phyloP scores from a whole-genome alignment of 2,888 invertebrate species.

The Salpingus planirostris region DNA sequence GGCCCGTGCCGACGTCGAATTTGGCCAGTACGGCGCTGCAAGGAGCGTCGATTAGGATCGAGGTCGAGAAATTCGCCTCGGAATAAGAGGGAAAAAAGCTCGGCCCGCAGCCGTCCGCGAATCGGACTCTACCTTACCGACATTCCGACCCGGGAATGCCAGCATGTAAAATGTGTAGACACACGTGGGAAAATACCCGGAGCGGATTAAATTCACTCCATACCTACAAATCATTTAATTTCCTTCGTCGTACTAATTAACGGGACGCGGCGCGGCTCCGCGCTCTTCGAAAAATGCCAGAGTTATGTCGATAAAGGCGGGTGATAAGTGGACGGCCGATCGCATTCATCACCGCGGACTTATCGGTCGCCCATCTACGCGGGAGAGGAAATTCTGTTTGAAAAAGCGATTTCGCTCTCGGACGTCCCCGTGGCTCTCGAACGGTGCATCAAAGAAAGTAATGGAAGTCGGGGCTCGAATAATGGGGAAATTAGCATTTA shows the following conservation, averaged over 20 bases:
- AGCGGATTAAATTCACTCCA: slow-evolving; percentile 25
- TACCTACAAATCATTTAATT: slow-evolving; percentile 22
- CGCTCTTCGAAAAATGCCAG: slow-evolving; percentile 14
- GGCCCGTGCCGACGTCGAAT: not conserved
- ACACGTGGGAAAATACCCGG: slow-evolving; percentile 28
- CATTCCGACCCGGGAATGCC: slow-evolving; percentile 32
- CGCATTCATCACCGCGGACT: slow-evolving; percentile 12
- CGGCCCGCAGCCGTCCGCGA: not conserved
- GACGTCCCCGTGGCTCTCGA: too few relatives aligned
- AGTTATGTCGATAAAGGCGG: slow-evolving; percentile 16
- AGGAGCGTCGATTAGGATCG: too few relatives aligned
- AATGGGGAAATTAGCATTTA: too few relatives aligned
- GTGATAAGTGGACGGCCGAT: slow-evolving; percentile 8
- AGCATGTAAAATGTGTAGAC: slow-evolving; percentile 25
- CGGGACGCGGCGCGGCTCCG: slow-evolving; percentile 3
- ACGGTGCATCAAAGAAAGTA: too few relatives aligned
- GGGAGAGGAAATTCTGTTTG: too few relatives aligned
- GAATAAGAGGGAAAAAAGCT: not conserved
- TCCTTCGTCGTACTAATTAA: slow-evolving; percentile 22
- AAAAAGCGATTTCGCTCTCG: too few relatives aligned
- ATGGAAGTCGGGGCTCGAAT: too few relatives aligned
- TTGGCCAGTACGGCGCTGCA: too few relatives aligned
- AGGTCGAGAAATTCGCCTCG: too few relatives aligned
- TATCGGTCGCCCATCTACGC: slow-evolving; percentile 5
- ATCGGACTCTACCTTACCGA: slow-evolving; percentile 20